Conservation (phyloP, 2,888 invertebrate genomes). For the Synanthedon andrenaeformis region DNA sequence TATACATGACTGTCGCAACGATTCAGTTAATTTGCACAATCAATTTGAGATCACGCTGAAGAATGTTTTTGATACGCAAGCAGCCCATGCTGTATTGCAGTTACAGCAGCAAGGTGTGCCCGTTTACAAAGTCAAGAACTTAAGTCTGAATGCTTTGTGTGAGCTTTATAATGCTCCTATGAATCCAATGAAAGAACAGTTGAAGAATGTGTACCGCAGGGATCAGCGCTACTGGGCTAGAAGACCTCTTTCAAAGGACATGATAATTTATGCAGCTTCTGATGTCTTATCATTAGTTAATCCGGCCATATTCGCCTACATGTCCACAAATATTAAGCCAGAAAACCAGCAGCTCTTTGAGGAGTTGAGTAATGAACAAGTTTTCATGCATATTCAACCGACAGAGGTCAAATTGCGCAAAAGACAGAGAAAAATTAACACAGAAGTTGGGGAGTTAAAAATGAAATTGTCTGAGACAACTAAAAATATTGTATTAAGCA, state of each 20-base stretch:
- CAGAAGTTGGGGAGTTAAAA: slow-evolving; percentile 89
- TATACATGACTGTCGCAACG: slow-evolving; percentile 93
- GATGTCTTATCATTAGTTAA: slow-evolving; percentile 90
- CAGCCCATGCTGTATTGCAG: slow-evolving; percentile 91
- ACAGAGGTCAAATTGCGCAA: slow-evolving; percentile 88
- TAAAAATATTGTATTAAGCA: slow-evolving; percentile 90
- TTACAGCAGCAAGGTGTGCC: slow-evolving; percentile 91
- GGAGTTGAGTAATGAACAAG: slow-evolving; percentile 90
- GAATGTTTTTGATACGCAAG: slow-evolving; percentile 93
- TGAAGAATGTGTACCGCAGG: slow-evolving; percentile 85
- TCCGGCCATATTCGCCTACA: slow-evolving; percentile 82
- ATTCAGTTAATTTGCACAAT: slow-evolving; percentile 86
- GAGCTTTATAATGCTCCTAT: slow-evolving; percentile 88
- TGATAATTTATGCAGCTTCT: slow-evolving; percentile 91
- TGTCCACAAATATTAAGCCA: slow-evolving; percentile 74
- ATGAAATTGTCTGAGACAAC: slow-evolving; percentile 83
- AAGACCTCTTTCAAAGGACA: slow-evolving; percentile 88
- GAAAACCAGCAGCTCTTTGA: slow-evolving; percentile 80
- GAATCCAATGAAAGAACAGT: slow-evolving; percentile 92
- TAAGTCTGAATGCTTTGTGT: slow-evolving; percentile 91
- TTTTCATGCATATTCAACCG: slow-evolving; percentile 86
- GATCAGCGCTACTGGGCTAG: slow-evolving; percentile 92
- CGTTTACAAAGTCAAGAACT: slow-evolving; percentile 94
- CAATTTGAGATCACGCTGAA: slow-evolving; percentile 87
- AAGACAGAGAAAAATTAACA: slow-evolving; percentile 90